Percentiles rank a stretch among this genome's conserved stretches.
phyloP scores from a whole-genome alignment of 2,888 invertebrate genomes.

The Rosalia funebris region DNA sequence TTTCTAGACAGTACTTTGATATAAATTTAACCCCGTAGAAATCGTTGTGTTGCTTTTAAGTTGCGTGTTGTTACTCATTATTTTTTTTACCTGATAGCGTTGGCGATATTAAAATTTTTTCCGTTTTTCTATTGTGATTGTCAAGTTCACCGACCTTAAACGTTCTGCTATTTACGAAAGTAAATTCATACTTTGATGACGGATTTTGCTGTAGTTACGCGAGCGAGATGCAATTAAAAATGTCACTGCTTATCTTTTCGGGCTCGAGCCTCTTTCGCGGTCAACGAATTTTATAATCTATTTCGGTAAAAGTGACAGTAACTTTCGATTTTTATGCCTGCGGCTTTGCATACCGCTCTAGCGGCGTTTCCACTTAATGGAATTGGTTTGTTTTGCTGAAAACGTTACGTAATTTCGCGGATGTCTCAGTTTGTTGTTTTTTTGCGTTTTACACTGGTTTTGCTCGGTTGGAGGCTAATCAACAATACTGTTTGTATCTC shows the following conservation, averaged over 20 bases:
- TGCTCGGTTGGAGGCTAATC: too few species aligned
- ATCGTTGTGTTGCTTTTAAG: too few species aligned
- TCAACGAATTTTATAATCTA: slow-evolving; percentile 19
- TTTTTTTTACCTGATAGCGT: too few species aligned
- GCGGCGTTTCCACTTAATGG: not conserved
- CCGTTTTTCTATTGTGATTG: too few species aligned
- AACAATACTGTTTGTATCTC: too few species aligned
- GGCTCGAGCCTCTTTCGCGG: slow-evolving; percentile 3
- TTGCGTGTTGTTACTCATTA: too few species aligned
- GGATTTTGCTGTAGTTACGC: not conserved
- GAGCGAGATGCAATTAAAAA: not conserved
- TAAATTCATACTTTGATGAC: not conserved
- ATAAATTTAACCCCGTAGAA: too few species aligned
- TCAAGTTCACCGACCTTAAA: not conserved
- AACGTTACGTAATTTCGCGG: not conserved
- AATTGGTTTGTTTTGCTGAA: not conserved
- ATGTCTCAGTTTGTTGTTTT: not conserved
- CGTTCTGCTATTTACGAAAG: not conserved
- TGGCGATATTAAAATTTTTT: too few species aligned
- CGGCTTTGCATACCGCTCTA: slow-evolving; percentile 1
- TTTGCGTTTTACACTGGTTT: too few species aligned
- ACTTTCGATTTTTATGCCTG: slow-evolving; percentile 20
- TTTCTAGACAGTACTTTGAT: too few species aligned
- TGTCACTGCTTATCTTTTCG: not conserved
- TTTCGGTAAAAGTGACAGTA: slow-evolving; percentile 19